These are phyloP conservation scores for Dasysyrphus albostriatus DNA, from an alignment of 2,888 invertebrate genomes.

Conservation along the genomic window DNA sequence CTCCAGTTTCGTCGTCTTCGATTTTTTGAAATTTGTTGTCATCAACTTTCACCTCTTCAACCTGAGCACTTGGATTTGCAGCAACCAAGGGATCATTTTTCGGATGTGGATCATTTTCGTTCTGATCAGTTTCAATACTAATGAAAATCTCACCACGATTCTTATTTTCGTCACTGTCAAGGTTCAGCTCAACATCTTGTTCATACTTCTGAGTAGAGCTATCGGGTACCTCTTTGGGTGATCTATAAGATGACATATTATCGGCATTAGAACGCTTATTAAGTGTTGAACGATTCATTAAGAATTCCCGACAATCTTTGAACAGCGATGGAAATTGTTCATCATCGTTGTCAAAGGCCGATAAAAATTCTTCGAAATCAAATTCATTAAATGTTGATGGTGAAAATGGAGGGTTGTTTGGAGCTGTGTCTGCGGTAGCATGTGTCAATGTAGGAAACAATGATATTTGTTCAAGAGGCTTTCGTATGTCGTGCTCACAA, in stretches of 20 bases:
- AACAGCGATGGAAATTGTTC: constrained; percentile 84
- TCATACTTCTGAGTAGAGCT: constrained; percentile 47
- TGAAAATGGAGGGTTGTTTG: constrained; percentile 79
- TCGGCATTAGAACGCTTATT: constrained; percentile 79
- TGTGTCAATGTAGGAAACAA: constrained; percentile 33
- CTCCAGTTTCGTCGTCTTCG: constrained; percentile 76
- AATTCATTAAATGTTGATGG: constrained; percentile 85
- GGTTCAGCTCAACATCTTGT: constrained; percentile 56
- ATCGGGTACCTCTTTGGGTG: constrained; percentile 36
- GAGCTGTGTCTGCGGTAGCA: constrained; percentile 35
- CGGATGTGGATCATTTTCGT: constrained; percentile 77
- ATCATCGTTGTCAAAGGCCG: constrained; percentile 87
- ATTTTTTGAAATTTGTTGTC: constrained; percentile 82
- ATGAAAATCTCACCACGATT: constrained; percentile 82
- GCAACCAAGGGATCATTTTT: constrained; percentile 66
- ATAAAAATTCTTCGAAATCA: constrained; percentile 88
- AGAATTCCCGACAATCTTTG: constrained; percentile 83
- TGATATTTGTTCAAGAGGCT: constrained; percentile 44
- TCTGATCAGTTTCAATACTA: constrained; percentile 82
- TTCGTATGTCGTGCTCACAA: constrained; percentile 55
- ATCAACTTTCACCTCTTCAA: constrained; percentile 81
- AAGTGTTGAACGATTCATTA: constrained; percentile 81
- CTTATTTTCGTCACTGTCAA: constrained; percentile 71
- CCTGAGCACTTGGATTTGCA: constrained; percentile 80
- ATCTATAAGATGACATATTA: constrained; percentile 60